These are phyloP conservation scores for Agrotis segetum DNA, from an alignment of 2,888 invertebrate genomes.

Conservation along the genomic window DNA sequence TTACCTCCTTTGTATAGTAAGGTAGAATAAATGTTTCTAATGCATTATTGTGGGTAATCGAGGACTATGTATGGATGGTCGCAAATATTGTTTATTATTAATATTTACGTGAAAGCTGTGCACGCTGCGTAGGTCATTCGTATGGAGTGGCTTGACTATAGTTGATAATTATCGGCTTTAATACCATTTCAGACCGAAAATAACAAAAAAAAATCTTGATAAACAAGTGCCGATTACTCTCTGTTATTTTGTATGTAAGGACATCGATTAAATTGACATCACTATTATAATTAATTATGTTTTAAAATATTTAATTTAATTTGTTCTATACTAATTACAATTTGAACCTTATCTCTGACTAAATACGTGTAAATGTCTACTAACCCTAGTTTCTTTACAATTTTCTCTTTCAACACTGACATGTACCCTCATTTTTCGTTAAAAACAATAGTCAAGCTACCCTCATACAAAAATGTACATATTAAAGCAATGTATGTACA, in stretches of 20 bases:
- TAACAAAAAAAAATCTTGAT: background rate
- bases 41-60: conserved; percentile 79
- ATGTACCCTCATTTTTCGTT: conserved; percentile 2
- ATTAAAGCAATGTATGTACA: conserved; percentile 78
- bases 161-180: conserved; percentile 11
- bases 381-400: background rate
- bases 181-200: conserved; percentile 11
- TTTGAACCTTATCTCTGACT: conserved; percentile 1
- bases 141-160: conserved; percentile 67
- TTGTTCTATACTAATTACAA: conserved; percentile 26
- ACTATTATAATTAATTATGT: conserved; percentile 12
- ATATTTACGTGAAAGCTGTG: conserved; percentile 70
- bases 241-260: conserved; percentile 38
- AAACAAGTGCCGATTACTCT: conserved; percentile 13
- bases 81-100: conserved; percentile 66
- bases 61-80: conserved; percentile 67
- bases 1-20: conserved; percentile 86
- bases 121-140: conserved; percentile 70
- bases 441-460: conserved; percentile 64
- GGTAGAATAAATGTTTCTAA: conserved; percentile 78
- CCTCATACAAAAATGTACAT: conserved; percentile 73
- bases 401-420: conserved; percentile 2
- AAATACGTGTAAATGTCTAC: conserved; percentile 23
- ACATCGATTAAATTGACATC: conserved; percentile 41
- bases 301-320: conserved; percentile 1